Percentiles rank a stretch among this genome's conserved stretches.
These are phyloP conservation scores for Dasypus novemcinctus DNA, from an alignment of 2,113 vertebrate genomes.

Conservation along the genomic window DNA sequence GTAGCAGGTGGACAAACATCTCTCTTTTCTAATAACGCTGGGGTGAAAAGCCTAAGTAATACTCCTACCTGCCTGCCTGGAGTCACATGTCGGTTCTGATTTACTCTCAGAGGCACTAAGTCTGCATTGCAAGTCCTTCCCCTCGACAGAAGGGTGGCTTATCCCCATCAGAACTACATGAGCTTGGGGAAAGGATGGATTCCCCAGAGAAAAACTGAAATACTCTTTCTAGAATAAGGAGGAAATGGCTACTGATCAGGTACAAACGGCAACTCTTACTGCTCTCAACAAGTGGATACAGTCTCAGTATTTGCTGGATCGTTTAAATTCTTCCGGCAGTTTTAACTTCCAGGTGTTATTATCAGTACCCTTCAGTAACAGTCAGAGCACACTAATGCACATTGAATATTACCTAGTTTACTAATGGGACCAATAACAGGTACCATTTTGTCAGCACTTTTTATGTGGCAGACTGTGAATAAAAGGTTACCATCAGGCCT, in stretches of 20 bases:
- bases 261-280: neutral
- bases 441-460: neutral
- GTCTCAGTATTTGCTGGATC: neutral
- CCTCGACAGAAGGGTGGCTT: neutral
- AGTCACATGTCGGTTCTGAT: neutral
- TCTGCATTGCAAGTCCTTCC: neutral
- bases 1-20: neutral
- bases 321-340: conserved; percentile 13
- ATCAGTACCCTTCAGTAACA: neutral
- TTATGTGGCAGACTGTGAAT: neutral
- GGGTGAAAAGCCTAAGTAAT: neutral
- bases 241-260: neutral
- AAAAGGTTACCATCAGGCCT: neutral
- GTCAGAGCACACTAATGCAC: neutral
- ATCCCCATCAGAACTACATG: neutral
- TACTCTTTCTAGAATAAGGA: neutral
- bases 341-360: neutral
- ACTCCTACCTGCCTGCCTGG: neutral
- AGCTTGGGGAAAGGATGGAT: neutral
- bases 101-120: neutral
- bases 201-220: neutral
- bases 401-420: neutral
- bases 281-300: neutral
- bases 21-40: neutral
- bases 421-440: neutral